Conservation (phyloP, 2,888 invertebrate species). For the Ernsta delagoae region DNA sequence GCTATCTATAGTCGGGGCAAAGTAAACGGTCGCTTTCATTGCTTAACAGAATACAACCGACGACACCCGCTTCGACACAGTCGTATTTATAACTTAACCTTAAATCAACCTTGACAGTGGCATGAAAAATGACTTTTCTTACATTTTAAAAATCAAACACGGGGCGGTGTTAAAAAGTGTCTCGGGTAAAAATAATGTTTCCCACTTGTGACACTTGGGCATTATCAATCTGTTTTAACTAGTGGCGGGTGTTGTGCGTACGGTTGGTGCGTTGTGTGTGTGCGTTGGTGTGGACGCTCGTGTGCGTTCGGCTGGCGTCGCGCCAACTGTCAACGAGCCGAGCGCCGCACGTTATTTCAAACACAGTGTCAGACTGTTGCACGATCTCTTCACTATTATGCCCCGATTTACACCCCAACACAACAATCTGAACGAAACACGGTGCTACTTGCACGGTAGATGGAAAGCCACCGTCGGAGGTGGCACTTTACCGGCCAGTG, state of each 20-base stretch:
- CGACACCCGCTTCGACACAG: conserved; percentile 56
- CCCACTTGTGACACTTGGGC: conserved; percentile 76
- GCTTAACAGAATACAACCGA: conserved; percentile 52
- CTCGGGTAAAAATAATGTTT: conserved; percentile 70
- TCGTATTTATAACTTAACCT: conserved; percentile 79
- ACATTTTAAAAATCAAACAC: conserved; percentile 73
- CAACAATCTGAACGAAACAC: conserved; percentile 2
- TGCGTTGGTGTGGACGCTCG: conserved; percentile 35
- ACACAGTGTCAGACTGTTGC: conserved; percentile 42
- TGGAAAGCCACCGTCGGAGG: conserved; percentile 41
- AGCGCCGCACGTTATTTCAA: conserved; percentile 46
- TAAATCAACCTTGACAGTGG: conserved; percentile 83
- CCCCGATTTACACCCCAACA: neutral
- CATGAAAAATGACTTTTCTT: conserved; percentile 73
- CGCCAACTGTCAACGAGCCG: conserved; percentile 55
- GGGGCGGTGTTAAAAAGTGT: conserved; percentile 58
- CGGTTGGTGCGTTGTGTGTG: neutral
- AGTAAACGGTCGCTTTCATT: conserved; percentile 28
- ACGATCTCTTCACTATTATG: conserved; percentile 19
- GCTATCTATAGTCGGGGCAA: conserved; percentile 27
- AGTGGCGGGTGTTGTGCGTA: conserved; percentile 63
- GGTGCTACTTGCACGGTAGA: conserved; percentile 27
- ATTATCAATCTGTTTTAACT: conserved; percentile 82
- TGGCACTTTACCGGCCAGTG: conserved; percentile 43
- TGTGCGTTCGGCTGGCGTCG: conserved; percentile 45